phyloP scores from a whole-genome alignment of 2,113 vertebrate species.

The Hypanus sabinus region DNA sequence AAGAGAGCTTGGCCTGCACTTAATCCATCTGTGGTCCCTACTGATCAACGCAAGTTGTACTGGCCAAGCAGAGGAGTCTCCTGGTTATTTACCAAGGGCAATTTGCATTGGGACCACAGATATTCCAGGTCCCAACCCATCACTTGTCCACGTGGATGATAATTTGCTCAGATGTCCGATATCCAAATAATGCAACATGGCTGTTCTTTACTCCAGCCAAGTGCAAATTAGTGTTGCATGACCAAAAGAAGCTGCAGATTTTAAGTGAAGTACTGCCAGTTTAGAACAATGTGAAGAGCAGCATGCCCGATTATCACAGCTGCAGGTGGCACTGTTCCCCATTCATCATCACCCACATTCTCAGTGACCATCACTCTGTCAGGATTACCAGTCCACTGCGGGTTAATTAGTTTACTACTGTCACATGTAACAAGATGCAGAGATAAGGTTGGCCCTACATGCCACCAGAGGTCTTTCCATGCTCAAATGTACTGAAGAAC shows the following conservation, averaged over 20 bases:
- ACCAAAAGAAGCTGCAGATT: background rate
- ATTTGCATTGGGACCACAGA: background rate
- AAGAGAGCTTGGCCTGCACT: no score
- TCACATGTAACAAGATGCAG: no score
- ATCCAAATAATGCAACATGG: background rate
- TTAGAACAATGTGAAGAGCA: background rate
- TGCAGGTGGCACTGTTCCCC: no score
- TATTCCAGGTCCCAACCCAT: background rate
- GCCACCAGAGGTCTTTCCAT: no score
- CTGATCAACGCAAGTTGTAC: background rate
- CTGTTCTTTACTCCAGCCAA: background rate
- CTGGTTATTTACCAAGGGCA: background rate
- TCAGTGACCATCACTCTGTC: no score
- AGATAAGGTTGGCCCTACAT: no score
- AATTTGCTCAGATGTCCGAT: background rate
- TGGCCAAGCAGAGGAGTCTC: background rate
- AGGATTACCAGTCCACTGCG: no score
- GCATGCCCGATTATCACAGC: no score
- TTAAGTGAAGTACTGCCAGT: background rate
- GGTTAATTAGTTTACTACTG: no score
- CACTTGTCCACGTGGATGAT: no score
- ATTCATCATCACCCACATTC: no score
- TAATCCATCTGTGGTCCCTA: background rate
- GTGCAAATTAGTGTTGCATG: background rate
- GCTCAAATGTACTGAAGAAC: no score